Evolutionary conservation across 2,113 vertebrate species (phyloP), one percentile per base, ranked within the genome.

Genomic region (Chionis minor): DNA sequence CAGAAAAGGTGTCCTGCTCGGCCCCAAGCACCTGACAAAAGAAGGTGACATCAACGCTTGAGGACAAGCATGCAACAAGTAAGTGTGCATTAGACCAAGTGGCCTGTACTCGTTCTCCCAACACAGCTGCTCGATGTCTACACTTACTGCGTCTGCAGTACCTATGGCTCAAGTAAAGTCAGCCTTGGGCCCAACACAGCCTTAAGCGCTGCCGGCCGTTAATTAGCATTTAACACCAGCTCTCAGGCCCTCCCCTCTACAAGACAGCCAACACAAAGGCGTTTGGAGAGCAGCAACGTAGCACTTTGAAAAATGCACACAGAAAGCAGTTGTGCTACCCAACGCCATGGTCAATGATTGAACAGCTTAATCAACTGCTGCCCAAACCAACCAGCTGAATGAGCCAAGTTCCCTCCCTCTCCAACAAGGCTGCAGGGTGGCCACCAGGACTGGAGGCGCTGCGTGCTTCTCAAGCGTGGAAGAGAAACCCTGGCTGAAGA

Each of bases 401-500:
- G 6, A 86, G 33, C 28, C 2, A 8, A 83, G 32, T 9, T 56
- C 44, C 49, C 49, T 38, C 27, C 40, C 54, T 58, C 44, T 56
- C 27, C 58, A 44, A 10, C 18, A 58, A 12, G 54, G 63, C 42
- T 45, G 18, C 10, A 49, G 38, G 14, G 6, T 20, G 2, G 2
- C 21, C 38, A n/a, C 4, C n/a, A 38, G 10, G 45, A 59, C 21
- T n/a, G 30, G 24, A 45, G 27, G 20, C 0, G 3, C 14, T 0
- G 0, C 38, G n/a, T 1, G 8, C 18, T 67, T 27, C 58, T 40
- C 45, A 14, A 30, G n/a, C 0, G 13, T 9, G 30, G 44, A 49
- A 80, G 51, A 12, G 4, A 92, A 95, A 85, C 30, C 13, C 22
- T 75, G 85, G 9, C 44, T 52, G 33, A 88, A 65, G 49, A 88